Evolutionary conservation across 2,113 vertebrate genomes (phyloP), one percentile per base, ranked within the genome.

Genomic region (Lepisosteus osseus): DNA sequence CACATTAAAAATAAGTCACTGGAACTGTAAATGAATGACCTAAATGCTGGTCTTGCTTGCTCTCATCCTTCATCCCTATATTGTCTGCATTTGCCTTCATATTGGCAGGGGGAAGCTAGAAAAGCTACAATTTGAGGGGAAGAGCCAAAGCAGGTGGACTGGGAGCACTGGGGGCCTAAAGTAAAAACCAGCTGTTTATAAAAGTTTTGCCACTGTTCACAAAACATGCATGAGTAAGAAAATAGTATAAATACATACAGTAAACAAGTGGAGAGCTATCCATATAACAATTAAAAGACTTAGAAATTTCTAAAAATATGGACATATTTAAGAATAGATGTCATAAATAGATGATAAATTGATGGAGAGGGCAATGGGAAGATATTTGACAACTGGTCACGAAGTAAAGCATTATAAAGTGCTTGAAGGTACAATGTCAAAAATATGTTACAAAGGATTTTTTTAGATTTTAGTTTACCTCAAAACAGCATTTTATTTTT

Each of bases 11-110:
- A 15, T 61, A 66, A 65, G 93, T 92, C 92, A 92, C 89, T 88
- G 88, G 93, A 88, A 91, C 29, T 93, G 84, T 90, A 91, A 89
- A 93, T 86, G 90, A 90, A 91, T 87, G 80, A 91, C 90, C 88
- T 82, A 84, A 87, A 92, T 51, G 84, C 84, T 87, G 93, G 90
- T 91, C 91, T 67, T 91, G 89, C 88, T 88, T 91, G 89, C 92
- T 87, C 90, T 91, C 87, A 90, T 92, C 91, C 90, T 90, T 92
- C 92, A 42, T 13, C 45, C 41, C 43, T 15, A 68, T 55, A 70
- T 70, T n/a, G 68, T 66, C 17, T 65, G 56, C 29, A 72, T 69
- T 72, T 64, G 44, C 72, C 43, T 70, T 75, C 45, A 59, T 68
- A 51, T 72, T 65, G 47, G 61, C 40, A 12, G 15, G 64, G n/a